Evolutionary conservation across 2,113 vertebrate genomes (phyloP).

Genomic region (Chiloscyllium plagiosum): DNA sequence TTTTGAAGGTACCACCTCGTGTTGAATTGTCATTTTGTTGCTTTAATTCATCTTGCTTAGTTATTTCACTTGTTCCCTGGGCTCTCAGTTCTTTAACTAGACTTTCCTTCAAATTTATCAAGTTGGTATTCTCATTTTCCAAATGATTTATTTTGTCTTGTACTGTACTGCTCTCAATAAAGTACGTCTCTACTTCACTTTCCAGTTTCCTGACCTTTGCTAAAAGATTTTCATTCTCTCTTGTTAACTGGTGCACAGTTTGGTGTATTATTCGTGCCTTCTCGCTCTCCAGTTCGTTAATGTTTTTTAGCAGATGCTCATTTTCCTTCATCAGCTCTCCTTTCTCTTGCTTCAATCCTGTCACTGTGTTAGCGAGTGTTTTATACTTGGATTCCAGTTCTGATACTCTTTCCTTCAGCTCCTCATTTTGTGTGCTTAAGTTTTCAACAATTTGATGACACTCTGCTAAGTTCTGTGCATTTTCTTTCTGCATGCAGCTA

Average conservation of each 20-base stretch:
- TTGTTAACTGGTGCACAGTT: background rate
- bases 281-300: conserved; percentile 39
- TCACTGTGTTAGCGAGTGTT: conserved; percentile 33
- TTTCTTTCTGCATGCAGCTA: conserved; percentile 44
- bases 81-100: background rate
- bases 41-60: background rate
- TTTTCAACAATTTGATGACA: conserved; percentile 32
- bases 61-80: background rate
- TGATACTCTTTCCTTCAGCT: conserved; percentile 43
- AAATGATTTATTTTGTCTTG: background rate
- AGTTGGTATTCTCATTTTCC: background rate
- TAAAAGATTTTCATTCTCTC: conserved; percentile 19
- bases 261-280: background rate
- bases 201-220: background rate
- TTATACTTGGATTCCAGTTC: conserved; percentile 42
- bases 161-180: background rate
- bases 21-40: background rate
- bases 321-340: conserved; percentile 41
- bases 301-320: background rate
- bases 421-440: conserved; percentile 41
- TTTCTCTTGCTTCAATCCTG: conserved; percentile 38
- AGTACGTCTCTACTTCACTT: background rate
- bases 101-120: conserved; percentile 19
- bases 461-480: background rate
- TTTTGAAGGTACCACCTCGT: background rate